Evolutionary conservation across 2,888 invertebrate species (phyloP).

Genomic region (Orgyia antiqua): DNA sequence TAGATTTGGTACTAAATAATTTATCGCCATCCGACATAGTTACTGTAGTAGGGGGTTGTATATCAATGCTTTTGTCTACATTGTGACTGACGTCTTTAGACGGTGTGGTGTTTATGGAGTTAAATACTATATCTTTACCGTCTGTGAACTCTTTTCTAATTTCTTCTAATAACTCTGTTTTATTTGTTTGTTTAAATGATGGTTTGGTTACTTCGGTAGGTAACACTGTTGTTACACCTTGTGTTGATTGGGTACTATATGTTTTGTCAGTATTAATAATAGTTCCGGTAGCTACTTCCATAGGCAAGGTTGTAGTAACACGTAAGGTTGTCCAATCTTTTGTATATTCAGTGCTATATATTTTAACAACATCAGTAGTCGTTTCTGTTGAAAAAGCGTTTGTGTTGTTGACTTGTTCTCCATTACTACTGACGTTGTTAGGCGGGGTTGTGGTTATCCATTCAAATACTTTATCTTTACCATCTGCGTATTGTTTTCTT

Average conservation of each 20-base stretch:
- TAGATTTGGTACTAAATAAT: too few relatives aligned
- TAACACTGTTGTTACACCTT: background rate
- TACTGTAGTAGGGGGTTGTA: too few relatives aligned
- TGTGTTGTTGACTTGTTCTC: background rate
- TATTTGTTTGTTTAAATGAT: background rate
- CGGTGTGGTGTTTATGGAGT: too few relatives aligned
- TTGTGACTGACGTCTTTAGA: too few relatives aligned
- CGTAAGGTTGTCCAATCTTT: background rate
- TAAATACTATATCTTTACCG: background rate
- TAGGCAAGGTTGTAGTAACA: constrained; percentile 8
- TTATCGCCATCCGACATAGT: too few relatives aligned
- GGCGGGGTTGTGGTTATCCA: background rate
- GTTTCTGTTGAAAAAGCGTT: background rate
- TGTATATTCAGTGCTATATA: too few relatives aligned
- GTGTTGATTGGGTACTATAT: too few relatives aligned
- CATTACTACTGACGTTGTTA: background rate
- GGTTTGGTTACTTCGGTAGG: too few relatives aligned
- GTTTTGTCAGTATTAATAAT: too few relatives aligned
- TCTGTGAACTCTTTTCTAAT: constrained; percentile 5
- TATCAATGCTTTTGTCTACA: too few relatives aligned
- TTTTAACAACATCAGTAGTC: background rate
- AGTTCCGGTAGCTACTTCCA: constrained; percentile 1
- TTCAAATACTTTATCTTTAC: too few relatives aligned
- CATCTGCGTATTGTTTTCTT: too few relatives aligned
- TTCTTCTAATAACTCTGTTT: constrained; percentile 4